Evolutionary conservation across 2,113 vertebrate genomes (phyloP), one percentile per base, ranked within the genome.

Genomic region (Pardalotus punctatus): DNA sequence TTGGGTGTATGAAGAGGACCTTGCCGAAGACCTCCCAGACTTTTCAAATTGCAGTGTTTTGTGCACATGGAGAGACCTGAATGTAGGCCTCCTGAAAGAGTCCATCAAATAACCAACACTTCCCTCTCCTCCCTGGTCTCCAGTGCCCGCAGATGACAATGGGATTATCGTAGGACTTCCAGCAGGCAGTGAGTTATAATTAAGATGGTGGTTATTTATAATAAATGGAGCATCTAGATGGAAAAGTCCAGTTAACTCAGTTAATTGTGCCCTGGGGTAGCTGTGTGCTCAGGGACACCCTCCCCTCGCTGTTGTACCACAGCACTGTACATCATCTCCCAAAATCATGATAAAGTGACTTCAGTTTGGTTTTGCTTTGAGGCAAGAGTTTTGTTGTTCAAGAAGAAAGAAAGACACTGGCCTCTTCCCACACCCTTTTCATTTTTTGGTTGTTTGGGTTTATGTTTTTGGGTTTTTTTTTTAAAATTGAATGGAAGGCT

Each of bases 1-100:
- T 51, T 29, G 35, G 16, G 35, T 61, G 12, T 61, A 28, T 5
- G 2, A 83, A 89, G 12, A 76, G 21, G 15, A 69, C 19, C 40
- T 70, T 65, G 13, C 11, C 50, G 53, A 82, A 65, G 31, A 36
- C 22, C 24, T 40, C n/a, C 21, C 23, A 36, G 17, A 36, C 20
- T 54, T 88, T 36, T 58, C 51, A 88, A 73, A 74, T 4, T 12
- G 25, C 0, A 0, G 6, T 57, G 22, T 16, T 88, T 62, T 36
- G 25, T 86, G 91, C 43, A 64, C 21, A 6, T 33, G 36, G 50
- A 57, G 38, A 51, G 40, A 61, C 53, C 62, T 69, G 58, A 72
- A 65, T 0, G 0, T 9, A 60, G 72, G 23, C 15, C 3, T 90
- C 5, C 1, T 27, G n/a, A 56, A 64, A 61, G 12, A 57, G 31